Evolutionary conservation across 2,888 invertebrate genomes (phyloP).

Genomic region (Caenorhabditis sulstoni): DNA sequence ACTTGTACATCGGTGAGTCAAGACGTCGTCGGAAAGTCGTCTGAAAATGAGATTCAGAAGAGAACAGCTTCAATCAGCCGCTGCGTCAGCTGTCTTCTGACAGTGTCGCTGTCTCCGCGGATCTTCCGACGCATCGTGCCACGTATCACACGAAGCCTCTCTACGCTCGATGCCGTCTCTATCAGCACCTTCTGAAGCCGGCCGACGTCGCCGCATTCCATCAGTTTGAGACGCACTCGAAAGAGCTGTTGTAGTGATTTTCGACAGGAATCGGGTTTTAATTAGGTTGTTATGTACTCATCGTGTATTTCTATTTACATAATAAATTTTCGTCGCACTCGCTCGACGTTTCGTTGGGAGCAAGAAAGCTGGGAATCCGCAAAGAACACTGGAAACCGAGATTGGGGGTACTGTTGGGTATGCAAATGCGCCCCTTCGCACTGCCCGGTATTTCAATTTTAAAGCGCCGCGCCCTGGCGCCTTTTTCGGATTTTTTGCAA

Average conservation of each 20-base stretch:
- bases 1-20: slow-evolving; percentile 60
- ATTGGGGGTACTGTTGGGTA: background rate
- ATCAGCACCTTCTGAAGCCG: slow-evolving; percentile 52
- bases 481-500: background rate
- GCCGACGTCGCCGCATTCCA: slow-evolving; percentile 42
- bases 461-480: background rate
- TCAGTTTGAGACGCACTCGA: slow-evolving; percentile 50
- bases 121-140: slow-evolving; percentile 54
- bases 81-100: slow-evolving; percentile 36
- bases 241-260: slow-evolving; percentile 19
- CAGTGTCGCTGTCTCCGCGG: slow-evolving; percentile 15
- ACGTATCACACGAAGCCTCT: slow-evolving; percentile 48
- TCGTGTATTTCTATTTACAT: background rate
- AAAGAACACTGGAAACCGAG: too few species aligned
- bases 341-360: too few species aligned
- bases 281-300: too few species aligned
- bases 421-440: slow-evolving; percentile 30
- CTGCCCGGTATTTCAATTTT: background rate
- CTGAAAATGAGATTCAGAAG: slow-evolving; percentile 51
- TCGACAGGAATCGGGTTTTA: background rate
- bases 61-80: slow-evolving; percentile 49
- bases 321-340: too few species aligned
- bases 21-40: background rate
- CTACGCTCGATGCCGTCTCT: slow-evolving; percentile 42
- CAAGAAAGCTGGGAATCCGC: too few species aligned